Evolutionary conservation across 2,113 vertebrate genomes (phyloP).

Genomic region (Neoarius graeffei): DNA sequence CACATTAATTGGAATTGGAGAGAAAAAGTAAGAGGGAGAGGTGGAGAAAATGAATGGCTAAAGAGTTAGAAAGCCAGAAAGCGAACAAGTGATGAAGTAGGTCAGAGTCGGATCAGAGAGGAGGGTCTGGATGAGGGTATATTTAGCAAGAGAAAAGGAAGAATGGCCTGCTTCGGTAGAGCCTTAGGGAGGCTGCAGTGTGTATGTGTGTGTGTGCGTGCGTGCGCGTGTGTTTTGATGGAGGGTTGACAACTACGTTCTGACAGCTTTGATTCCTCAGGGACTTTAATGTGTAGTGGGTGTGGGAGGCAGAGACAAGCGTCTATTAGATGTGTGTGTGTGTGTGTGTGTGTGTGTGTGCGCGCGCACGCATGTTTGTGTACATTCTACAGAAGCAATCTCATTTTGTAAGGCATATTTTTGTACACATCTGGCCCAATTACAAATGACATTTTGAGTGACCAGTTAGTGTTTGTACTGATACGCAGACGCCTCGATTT

Average conservation of each 20-base stretch:
- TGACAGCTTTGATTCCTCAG: slow-evolving; percentile 39
- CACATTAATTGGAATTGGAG: neutral
- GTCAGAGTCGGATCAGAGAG: slow-evolving; percentile 32
- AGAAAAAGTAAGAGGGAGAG: neutral
- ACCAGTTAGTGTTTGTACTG: neutral
- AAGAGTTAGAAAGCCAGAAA: slow-evolving; percentile 9
- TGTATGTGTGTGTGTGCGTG: slow-evolving; percentile 29
- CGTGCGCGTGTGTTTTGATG: slow-evolving; percentile 23
- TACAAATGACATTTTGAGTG: slow-evolving; percentile 25
- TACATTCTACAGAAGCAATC: slow-evolving; percentile 16
- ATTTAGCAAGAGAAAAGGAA: slow-evolving; percentile 42
- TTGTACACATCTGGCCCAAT: slow-evolving; percentile 28
- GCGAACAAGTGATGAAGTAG: slow-evolving; percentile 34
- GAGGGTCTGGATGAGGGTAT: slow-evolving; percentile 20
- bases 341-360: slow-evolving; percentile 25
- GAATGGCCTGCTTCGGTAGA: slow-evolving; percentile 17
- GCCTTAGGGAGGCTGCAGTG: slow-evolving; percentile 32
- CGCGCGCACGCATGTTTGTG: slow-evolving; percentile 3
- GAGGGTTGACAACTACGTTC: slow-evolving; percentile 31
- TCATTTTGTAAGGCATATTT: slow-evolving; percentile 21
- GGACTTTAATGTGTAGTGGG: slow-evolving; percentile 13
- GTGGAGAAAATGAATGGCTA: neutral
- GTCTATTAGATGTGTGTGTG: slow-evolving; percentile 16
- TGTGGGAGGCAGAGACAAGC: neutral
- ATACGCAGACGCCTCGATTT: neutral